These are phyloP conservation scores for Natator depressus DNA, from an alignment of 2,113 vertebrate genomes.

Conservation along the genomic window DNA sequence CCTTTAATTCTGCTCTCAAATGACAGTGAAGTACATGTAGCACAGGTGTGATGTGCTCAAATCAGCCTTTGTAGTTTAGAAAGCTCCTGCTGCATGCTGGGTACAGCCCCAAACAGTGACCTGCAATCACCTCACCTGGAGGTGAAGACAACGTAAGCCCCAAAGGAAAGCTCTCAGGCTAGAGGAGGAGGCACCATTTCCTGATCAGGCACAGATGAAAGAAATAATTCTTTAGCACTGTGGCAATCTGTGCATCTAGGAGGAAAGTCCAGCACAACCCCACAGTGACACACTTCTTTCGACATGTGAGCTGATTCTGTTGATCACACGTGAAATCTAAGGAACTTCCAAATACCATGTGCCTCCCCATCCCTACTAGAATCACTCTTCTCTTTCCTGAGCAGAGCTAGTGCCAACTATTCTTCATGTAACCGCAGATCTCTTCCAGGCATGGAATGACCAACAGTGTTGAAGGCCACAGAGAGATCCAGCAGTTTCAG, in stretches of 20 bases:
- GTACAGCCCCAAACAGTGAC: neutral
- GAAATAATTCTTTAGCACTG: neutral
- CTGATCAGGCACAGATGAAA: neutral
- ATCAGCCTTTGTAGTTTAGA: neutral
- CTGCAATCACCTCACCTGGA: neutral
- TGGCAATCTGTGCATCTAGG: neutral
- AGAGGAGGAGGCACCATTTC: neutral
- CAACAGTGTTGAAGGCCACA: neutral
- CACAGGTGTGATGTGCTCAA: neutral
- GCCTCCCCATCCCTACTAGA: neutral
- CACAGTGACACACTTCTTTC: neutral
- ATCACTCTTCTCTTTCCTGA: neutral
- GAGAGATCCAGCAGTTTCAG: neutral
- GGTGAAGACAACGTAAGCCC: neutral
- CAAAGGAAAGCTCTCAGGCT: neutral
- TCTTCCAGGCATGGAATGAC: neutral
- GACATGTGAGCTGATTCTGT: accelerated
- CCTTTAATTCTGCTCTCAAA: neutral
- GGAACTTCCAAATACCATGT: neutral
- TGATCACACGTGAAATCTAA: neutral
- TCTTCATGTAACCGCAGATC: neutral
- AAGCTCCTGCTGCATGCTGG: neutral
- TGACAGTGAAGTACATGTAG: accelerated
- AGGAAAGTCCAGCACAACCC: neutral
- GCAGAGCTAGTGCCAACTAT: neutral